A percentile compares a stretch with the other conserved stretches of the same genome.
Conservation (phyloP, 2,888 invertebrate genomes). For the Sarcophaga variegata region DNA sequence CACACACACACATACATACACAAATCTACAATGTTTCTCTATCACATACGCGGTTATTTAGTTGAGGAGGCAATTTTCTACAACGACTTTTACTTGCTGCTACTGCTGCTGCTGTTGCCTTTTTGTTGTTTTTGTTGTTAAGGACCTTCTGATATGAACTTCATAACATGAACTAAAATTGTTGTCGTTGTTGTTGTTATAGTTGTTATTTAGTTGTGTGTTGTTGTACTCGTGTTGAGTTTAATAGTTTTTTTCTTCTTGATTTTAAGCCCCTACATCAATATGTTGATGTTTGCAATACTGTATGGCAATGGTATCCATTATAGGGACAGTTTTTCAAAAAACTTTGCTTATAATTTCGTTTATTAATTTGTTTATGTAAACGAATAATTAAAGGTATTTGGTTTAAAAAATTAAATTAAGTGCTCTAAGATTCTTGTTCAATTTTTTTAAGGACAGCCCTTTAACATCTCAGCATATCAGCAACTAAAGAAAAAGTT, state of each 20-base stretch:
- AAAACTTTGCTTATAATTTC: too few species aligned
- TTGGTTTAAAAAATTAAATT: too few species aligned
- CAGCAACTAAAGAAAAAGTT: too few species aligned
- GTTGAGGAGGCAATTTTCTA: conserved; percentile 15
- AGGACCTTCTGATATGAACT: conserved; percentile 58
- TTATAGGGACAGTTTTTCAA: too few species aligned
- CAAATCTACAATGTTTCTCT: conserved; percentile 11
- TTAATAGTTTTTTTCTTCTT: neutral
- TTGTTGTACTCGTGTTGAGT: neutral
- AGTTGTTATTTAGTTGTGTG: neutral
- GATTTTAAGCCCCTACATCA: too few species aligned
- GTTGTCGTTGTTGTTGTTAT: conserved; percentile 26
- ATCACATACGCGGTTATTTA: neutral
- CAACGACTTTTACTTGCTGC: conserved; percentile 14
- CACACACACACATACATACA: neutral
- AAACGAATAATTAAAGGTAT: too few species aligned
- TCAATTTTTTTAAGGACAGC: too few species aligned
- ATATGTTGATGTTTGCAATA: too few species aligned
- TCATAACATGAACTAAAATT: conserved; percentile 41
- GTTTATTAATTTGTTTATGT: too few species aligned
- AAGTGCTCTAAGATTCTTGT: too few species aligned
- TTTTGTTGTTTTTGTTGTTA: neutral
- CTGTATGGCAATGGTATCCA: too few species aligned
- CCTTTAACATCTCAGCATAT: too few species aligned
- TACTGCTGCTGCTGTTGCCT: neutral